A percentile compares a stretch with the other conserved stretches of the same genome.
Evolutionary conservation across 2,797 vertebrate species (phyloP).

Genomic region (Hyperoplus lanceolatus): DNA sequence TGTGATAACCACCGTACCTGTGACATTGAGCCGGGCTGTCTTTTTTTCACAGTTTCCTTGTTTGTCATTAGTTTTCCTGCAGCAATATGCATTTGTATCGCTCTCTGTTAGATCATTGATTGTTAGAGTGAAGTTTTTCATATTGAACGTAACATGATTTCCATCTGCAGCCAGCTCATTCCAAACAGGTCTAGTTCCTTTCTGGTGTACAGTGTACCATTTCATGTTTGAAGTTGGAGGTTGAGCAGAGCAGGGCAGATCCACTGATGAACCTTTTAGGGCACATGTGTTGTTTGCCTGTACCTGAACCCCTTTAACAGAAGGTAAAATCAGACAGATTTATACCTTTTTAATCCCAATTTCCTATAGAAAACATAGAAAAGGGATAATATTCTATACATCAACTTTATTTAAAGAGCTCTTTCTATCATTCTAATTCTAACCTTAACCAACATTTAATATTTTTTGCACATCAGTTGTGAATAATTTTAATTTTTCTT

Average conservation of each 20-base stretch:
- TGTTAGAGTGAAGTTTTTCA: constrained; percentile 12
- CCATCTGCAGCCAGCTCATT: neutral
- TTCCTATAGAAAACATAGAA: too few relatives aligned
- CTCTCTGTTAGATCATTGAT: constrained; percentile 23
- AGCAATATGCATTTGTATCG: too few relatives aligned
- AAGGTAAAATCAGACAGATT: neutral
- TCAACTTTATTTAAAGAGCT: too few relatives aligned
- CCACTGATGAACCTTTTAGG: constrained; percentile 46
- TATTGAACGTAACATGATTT: neutral
- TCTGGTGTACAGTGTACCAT: constrained; percentile 3
- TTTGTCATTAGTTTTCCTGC: neutral
- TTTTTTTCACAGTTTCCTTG: fast-evolving
- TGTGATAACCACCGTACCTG: constrained; percentile 31
- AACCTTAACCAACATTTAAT: too few relatives aligned
- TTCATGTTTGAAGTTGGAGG: neutral
- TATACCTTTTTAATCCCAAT: neutral
- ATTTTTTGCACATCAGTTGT: too few relatives aligned
- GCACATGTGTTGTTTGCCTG: constrained; percentile 23
- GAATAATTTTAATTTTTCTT: too few relatives aligned
- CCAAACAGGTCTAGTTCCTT: fast-evolving
- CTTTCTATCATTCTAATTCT: too few relatives aligned
- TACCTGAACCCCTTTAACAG: constrained; percentile 23
- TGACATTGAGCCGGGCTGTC: constrained; percentile 17
- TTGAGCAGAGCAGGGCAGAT: constrained; percentile 23
- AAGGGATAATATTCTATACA: too few relatives aligned